Evolutionary conservation across 1,140 invertebrate species (phyloP).

Genomic region (Sarcophaga peregrina): DNA sequence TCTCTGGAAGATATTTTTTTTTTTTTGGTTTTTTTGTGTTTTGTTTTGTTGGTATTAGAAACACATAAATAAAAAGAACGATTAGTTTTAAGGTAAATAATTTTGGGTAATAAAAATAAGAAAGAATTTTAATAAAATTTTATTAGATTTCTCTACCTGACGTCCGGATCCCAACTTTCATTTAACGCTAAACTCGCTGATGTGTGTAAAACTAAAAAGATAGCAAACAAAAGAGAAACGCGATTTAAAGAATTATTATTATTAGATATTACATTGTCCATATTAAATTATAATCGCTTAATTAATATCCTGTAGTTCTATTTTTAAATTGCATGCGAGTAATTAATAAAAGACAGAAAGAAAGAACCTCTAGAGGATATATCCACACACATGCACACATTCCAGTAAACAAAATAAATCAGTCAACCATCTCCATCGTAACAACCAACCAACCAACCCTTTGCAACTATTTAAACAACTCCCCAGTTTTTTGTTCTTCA

Average conservation of each 20-base stretch:
- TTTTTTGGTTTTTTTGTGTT: too few species aligned
- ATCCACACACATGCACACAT: too few species aligned
- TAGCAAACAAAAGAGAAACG: not conserved
- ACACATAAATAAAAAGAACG: too few species aligned
- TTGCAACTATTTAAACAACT: not conserved
- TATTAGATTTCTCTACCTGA: constrained; percentile 68
- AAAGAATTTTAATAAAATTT: not conserved
- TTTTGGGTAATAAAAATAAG: not conserved
- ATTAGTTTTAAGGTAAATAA: constrained; percentile 24
- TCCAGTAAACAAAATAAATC: not conserved
- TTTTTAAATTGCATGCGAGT: too few species aligned
- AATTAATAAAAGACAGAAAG: too few species aligned
- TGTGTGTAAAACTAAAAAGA: constrained; percentile 91
- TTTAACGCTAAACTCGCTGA: constrained; percentile 96
- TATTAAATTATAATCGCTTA: too few species aligned
- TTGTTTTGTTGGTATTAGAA: too few species aligned
- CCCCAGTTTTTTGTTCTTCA: constrained; percentile 14
- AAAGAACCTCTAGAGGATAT: too few species aligned
- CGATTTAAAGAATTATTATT: too few species aligned
- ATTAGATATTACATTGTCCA: too few species aligned
- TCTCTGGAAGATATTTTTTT: constrained; percentile 69
- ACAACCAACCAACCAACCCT: not conserved
- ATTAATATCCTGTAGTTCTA: too few species aligned
- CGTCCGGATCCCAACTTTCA: constrained; percentile 98
- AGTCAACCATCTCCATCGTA: not conserved